A percentile compares a stretch with the other conserved stretches of the same genome.
Evolutionary conservation across 2,113 vertebrate species (phyloP).

Genomic region (Xenus cinereus): DNA sequence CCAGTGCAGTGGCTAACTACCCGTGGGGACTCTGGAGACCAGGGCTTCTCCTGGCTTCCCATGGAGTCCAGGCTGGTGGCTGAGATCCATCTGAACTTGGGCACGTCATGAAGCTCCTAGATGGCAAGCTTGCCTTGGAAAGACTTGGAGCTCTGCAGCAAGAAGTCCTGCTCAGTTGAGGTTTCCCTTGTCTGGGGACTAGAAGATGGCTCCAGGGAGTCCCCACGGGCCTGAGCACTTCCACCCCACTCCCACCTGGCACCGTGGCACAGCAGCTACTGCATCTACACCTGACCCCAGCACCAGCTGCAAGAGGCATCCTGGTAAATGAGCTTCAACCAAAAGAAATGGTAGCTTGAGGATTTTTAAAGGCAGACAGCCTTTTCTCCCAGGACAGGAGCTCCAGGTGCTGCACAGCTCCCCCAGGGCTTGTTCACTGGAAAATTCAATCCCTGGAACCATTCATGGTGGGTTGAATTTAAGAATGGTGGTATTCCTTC

Average conservation of each 20-base stretch:
- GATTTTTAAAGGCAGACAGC: not conserved
- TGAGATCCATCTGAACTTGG: not conserved
- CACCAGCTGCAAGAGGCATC: not conserved
- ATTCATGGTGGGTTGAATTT: not conserved
- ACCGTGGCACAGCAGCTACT: accelerated
- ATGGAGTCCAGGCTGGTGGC: not conserved
- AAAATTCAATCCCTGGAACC: not conserved
- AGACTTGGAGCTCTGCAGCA: not conserved
- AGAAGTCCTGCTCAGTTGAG: not conserved
- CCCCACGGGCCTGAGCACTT: not conserved
- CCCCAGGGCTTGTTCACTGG: not conserved
- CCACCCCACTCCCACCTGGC: not conserved
- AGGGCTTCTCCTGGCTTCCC: not conserved
- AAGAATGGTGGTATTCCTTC: not conserved
- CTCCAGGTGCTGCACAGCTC: not conserved
- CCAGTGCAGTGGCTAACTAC: not conserved
- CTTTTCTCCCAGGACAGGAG: not conserved
- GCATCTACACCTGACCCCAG: not conserved
- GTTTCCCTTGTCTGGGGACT: not conserved
- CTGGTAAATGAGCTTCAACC: not conserved
- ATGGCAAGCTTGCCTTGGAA: not conserved
- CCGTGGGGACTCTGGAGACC: not conserved
- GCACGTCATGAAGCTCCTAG: not conserved
- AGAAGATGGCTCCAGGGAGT: not conserved
- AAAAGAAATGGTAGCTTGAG: not conserved